Percentiles rank a stretch among this genome's conserved stretches.
Evolutionary conservation across 2,113 vertebrate genomes (phyloP).

Genomic region (Manacus vitellinus): DNA sequence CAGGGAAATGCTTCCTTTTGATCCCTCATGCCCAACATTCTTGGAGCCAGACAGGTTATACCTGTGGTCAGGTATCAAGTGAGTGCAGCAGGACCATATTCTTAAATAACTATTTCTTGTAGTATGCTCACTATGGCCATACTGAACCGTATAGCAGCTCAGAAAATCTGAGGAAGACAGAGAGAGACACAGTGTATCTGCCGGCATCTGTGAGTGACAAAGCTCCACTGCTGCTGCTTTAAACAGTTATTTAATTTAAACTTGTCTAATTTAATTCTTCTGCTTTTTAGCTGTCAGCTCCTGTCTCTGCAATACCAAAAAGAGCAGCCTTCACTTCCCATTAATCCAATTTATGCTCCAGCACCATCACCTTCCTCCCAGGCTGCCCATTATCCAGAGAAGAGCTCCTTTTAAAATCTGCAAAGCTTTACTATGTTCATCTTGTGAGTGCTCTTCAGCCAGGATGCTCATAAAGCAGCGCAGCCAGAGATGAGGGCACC

Average conservation of each 20-base stretch:
- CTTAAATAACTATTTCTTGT: background rate
- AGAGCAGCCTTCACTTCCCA: constrained; percentile 9
- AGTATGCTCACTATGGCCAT: background rate
- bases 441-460: background rate
- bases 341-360: constrained; percentile 49
- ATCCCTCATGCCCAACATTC: background rate
- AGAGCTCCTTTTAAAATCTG: background rate
- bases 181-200: background rate
- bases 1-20: background rate
- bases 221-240: background rate
- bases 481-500: background rate
- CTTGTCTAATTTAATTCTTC: constrained; percentile 44
- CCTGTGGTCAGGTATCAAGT: background rate
- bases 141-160: background rate
- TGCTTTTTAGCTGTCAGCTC: constrained; percentile 14
- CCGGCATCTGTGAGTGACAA: background rate
- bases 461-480: background rate
- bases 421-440: background rate
- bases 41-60: background rate
- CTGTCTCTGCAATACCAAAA: constrained; percentile 12
- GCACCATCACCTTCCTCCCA: background rate
- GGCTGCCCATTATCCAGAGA: background rate
- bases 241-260: constrained; percentile 54
- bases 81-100: background rate
- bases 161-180: background rate